These are phyloP conservation scores for Peromyscus nudipes DNA, from an alignment of 2,797 vertebrate species.

Conservation along the genomic window DNA sequence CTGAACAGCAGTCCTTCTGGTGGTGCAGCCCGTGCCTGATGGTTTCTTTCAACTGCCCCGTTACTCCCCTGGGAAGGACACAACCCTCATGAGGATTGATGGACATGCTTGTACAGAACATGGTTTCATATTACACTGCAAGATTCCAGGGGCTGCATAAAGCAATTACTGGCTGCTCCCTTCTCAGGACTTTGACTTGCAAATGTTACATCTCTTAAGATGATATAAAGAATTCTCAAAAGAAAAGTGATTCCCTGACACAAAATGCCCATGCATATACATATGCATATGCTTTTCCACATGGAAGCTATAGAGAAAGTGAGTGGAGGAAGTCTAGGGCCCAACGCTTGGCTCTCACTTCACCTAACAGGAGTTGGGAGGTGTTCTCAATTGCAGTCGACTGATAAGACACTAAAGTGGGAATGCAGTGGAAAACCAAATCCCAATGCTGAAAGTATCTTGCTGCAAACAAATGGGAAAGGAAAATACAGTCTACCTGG, in stretches of 20 bases:
- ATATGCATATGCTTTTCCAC: slow-evolving; percentile 42
- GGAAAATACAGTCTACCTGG: slow-evolving; percentile 32
- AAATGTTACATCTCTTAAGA: slow-evolving; percentile 47
- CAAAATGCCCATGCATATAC: slow-evolving; percentile 64
- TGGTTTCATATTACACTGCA: slow-evolving; percentile 81
- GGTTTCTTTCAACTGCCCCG: slow-evolving; percentile 86
- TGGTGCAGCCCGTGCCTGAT: slow-evolving; percentile 83
- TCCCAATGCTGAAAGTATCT: slow-evolving; percentile 48
- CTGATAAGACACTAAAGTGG: neutral
- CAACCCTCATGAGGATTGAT: slow-evolving; percentile 85
- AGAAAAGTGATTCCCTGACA: slow-evolving; percentile 59
- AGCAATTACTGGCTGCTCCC: slow-evolving; percentile 75
- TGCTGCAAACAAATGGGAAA: slow-evolving; percentile 63
- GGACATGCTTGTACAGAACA: slow-evolving; percentile 82
- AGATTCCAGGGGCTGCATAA: slow-evolving; percentile 76
- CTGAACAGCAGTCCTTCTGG: slow-evolving; percentile 85
- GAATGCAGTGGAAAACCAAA: slow-evolving; percentile 63
- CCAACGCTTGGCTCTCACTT: slow-evolving; percentile 37
- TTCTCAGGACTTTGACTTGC: slow-evolving; percentile 38
- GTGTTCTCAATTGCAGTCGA: neutral
- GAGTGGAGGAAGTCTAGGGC: slow-evolving; percentile 26
- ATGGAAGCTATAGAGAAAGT: slow-evolving; percentile 54
- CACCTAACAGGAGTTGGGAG: slow-evolving; percentile 12
- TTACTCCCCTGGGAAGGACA: slow-evolving; percentile 86
- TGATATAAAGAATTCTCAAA: slow-evolving; percentile 53